phyloP scores from a whole-genome alignment of 2,797 vertebrate species.

The Sebastes taczanowskii region DNA sequence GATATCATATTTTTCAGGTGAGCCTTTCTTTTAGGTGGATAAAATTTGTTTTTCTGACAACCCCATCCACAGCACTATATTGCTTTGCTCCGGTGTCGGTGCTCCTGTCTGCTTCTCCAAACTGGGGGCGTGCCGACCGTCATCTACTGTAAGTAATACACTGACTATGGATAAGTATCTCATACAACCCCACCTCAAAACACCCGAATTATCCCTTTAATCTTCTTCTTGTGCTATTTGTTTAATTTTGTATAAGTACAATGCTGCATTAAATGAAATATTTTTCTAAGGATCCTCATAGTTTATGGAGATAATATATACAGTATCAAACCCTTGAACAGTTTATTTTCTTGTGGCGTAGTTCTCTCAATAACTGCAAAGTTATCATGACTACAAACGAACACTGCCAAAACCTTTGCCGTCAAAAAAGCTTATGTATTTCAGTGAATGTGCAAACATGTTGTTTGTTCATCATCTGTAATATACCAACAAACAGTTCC shows the following conservation, averaged over 20 bases:
- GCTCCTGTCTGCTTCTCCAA: no score
- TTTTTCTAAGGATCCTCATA: slow-evolving; percentile 84
- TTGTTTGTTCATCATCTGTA: slow-evolving; percentile 46
- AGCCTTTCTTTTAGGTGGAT: no score
- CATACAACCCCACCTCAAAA: no score
- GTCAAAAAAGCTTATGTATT: slow-evolving; percentile 53
- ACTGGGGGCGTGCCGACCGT: accelerated
- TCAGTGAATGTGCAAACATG: slow-evolving; percentile 57
- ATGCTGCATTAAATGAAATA: slow-evolving; percentile 83
- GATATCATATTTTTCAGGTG: no score
- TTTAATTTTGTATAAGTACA: slow-evolving; percentile 78
- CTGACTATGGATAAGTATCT: no score
- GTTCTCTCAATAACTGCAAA: slow-evolving; percentile 37
- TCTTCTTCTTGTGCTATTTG: slow-evolving; percentile 54
- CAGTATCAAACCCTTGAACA: slow-evolving; percentile 55
- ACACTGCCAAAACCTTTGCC: slow-evolving; percentile 68
- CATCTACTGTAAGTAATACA: no score
- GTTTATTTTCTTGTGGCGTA: slow-evolving; percentile 55
- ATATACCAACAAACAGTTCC: slow-evolving; percentile 26
- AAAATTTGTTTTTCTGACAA: no score
- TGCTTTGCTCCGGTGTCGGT: neutral
- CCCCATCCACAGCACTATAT: no score
- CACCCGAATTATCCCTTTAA: neutral
- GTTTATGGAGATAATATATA: slow-evolving; percentile 72
- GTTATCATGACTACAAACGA: slow-evolving; percentile 46